Percentiles rank a stretch among this genome's conserved stretches.
Conservation (phyloP, 2,797 vertebrate genomes). For the Bovichtus variegatus region DNA sequence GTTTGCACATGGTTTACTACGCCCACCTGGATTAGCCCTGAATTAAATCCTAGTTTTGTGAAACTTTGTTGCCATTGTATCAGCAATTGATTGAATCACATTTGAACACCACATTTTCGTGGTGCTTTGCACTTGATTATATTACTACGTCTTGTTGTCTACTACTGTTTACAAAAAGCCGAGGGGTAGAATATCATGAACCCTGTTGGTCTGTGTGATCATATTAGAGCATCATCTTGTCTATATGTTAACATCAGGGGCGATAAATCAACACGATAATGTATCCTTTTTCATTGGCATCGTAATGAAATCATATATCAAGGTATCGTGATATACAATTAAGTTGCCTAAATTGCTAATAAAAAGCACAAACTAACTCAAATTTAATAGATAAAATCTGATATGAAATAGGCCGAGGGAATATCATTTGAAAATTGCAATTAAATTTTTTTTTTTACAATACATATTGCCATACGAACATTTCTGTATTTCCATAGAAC, state of each 20-base stretch:
- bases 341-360: too few species aligned
- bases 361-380: too few species aligned
- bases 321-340: too few species aligned
- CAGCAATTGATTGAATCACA: not conserved
- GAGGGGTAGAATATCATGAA: not conserved
- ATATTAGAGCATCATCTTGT: not conserved
- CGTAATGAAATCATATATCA: too few species aligned
- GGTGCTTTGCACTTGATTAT: not conserved
- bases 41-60: not conserved
- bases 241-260: not conserved
- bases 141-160: not conserved
- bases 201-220: not conserved
- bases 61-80: not conserved
- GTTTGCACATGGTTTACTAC: not conserved
- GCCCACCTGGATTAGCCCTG: accelerated
- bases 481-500: too few species aligned
- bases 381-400: too few species aligned
- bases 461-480: too few species aligned
- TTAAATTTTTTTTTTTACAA: too few species aligned
- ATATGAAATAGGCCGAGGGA: too few species aligned
- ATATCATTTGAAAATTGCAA: too few species aligned
- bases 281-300: too few species aligned
- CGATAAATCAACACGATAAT: too few species aligned
- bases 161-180: accelerated
- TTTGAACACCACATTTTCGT: not conserved